Evolutionary conservation across 2,888 invertebrate species (phyloP).

Genomic region (Drosophila multiciliata): DNA sequence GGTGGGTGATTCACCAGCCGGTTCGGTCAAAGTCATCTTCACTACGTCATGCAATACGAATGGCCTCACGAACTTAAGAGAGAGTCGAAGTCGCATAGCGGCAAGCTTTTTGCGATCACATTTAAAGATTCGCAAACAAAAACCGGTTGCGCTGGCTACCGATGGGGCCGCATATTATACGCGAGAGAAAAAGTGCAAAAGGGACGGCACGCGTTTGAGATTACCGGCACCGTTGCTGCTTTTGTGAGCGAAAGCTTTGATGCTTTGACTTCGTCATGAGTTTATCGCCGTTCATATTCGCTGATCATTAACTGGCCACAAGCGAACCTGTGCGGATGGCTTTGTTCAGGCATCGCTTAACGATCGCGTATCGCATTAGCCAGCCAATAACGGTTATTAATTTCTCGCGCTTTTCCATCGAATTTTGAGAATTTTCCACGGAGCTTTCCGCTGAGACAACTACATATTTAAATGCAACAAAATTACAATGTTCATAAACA

Average conservation of each 20-base stretch:
- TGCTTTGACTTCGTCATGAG: slow-evolving; percentile 60
- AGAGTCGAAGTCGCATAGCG: slow-evolving; percentile 8
- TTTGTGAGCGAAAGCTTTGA: slow-evolving; percentile 52
- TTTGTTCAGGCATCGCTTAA: slow-evolving; percentile 4
- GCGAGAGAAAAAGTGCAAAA: neutral
- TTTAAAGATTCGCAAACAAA: slow-evolving; percentile 19
- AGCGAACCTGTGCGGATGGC: slow-evolving; percentile 60
- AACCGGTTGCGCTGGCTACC: slow-evolving; percentile 31
- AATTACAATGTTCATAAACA: neutral
- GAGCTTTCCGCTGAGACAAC: slow-evolving; percentile 12
- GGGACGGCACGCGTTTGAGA: neutral
- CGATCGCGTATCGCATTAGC: slow-evolving; percentile 22
- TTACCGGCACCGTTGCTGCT: neutral
- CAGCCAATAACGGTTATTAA: slow-evolving; percentile 54
- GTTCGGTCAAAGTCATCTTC: slow-evolving; percentile 1
- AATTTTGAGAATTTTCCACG: slow-evolving; percentile 22
- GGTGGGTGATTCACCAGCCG: slow-evolving; percentile 54
- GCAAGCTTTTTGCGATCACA: slow-evolving; percentile 38
- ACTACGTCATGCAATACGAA: slow-evolving; percentile 64
- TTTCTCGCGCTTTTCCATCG: slow-evolving; percentile 4
- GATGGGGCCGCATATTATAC: slow-evolving; percentile 11
- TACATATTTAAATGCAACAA: neutral
- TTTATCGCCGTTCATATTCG: slow-evolving; percentile 43
- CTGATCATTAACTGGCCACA: slow-evolving; percentile 63
- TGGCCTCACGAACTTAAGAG: slow-evolving; percentile 28